Evolutionary conservation across 2,113 vertebrate species (phyloP).

Genomic region (Hiodon tergisus): DNA sequence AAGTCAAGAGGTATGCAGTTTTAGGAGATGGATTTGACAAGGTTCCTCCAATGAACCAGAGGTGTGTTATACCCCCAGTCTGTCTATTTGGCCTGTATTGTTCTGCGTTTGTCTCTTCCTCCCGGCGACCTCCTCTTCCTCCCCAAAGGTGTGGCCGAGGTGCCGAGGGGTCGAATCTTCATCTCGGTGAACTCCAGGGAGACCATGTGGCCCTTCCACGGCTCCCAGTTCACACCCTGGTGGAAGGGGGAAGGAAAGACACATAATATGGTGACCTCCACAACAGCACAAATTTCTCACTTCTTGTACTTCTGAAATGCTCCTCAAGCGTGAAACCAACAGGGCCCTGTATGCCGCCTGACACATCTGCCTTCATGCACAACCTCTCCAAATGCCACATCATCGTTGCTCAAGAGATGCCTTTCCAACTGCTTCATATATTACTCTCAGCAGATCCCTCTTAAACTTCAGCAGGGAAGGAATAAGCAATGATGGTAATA

Average conservation of each 20-base stretch:
- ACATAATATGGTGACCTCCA: neutral
- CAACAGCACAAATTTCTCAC: neutral
- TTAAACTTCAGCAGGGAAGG: neutral
- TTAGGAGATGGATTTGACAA: neutral
- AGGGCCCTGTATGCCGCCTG: neutral
- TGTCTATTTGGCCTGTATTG: conserved; percentile 4
- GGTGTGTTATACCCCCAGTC: neutral
- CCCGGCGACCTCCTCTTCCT: conserved; percentile 61
- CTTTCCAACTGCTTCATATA: neutral
- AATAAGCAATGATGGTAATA: conserved; percentile 4
- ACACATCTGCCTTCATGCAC: neutral
- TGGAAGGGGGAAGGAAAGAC: neutral
- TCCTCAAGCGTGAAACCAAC: neutral
- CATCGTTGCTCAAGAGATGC: neutral
- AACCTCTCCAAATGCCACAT: neutral
- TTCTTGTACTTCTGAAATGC: neutral
- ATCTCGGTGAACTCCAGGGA: conserved; percentile 80
- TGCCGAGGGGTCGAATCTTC: conserved; percentile 68
- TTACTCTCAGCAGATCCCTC: neutral
- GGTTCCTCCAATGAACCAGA: neutral
- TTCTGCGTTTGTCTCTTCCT: conserved; percentile 41
- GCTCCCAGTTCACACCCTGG: conserved; percentile 84
- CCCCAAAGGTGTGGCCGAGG: conserved; percentile 32
- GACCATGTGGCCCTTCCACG: conserved; percentile 81
- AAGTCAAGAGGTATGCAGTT: neutral